phyloP scores from a whole-genome alignment of 1,140 invertebrate species.

The Papilio dardanus region DNA sequence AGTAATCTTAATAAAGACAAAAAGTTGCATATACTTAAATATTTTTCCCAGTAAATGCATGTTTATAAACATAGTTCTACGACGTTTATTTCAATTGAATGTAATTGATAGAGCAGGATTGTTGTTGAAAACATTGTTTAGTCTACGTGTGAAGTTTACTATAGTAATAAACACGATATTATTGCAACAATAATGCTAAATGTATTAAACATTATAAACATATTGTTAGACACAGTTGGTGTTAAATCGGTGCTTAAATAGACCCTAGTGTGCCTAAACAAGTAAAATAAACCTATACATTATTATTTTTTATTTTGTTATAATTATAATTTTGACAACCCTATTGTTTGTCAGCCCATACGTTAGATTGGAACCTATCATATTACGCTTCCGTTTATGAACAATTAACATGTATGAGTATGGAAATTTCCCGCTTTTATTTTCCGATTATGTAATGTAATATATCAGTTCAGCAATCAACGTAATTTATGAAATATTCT shows the following conservation, averaged over 20 bases:
- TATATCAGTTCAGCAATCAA: background rate
- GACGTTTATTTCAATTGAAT: background rate
- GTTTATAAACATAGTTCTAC: background rate
- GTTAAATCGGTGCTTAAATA: no score
- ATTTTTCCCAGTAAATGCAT: no score
- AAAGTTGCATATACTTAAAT: no score
- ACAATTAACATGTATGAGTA: conserved; percentile 13
- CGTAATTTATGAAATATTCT: background rate
- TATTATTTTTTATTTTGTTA: background rate
- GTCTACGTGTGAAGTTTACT: background rate
- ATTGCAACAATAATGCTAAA: background rate
- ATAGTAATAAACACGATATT: background rate
- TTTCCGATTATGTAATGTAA: background rate
- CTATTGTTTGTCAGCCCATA: background rate
- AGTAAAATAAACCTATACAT: background rate
- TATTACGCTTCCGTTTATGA: conserved; percentile 20
- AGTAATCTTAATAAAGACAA: background rate
- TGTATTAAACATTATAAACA: background rate
- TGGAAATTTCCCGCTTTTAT: conserved; percentile 14
- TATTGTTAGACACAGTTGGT: no score
- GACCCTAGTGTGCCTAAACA: background rate
- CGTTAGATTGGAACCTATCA: conserved; percentile 8
- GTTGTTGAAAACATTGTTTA: conserved; percentile 14
- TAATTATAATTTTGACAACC: background rate
- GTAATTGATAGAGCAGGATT: background rate